Conservation (phyloP, 2,888 invertebrate genomes). For the Lapara coniferarum region DNA sequence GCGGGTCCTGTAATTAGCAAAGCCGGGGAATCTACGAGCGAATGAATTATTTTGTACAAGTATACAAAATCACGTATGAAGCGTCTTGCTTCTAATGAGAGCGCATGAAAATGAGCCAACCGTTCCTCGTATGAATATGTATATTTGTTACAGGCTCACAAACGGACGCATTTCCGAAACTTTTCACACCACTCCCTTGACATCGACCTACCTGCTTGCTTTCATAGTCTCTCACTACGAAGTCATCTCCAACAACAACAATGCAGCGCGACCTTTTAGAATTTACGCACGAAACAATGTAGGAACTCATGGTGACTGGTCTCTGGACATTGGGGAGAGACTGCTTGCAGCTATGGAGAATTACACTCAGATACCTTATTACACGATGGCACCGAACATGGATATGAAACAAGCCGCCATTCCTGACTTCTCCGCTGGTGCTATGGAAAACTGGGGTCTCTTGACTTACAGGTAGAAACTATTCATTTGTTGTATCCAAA, state of each 20-base stretch:
- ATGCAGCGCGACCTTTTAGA: constrained; percentile 57
- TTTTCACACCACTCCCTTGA: constrained; percentile 84
- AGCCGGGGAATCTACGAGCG: no score
- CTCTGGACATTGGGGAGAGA: constrained; percentile 70
- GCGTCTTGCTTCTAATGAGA: no score
- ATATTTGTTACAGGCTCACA: constrained; percentile 42
- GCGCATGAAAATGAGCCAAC: no score
- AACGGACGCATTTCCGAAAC: constrained; percentile 61
- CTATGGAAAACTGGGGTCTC: constrained; percentile 94
- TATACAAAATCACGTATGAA: no score
- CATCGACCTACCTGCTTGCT: constrained; percentile 93
- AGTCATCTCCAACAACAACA: constrained; percentile 48
- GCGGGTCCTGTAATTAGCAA: no score
- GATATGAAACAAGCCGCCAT: constrained; percentile 89
- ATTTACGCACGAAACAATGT: constrained; percentile 75
- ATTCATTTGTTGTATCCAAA: no score
- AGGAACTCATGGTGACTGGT: constrained; percentile 66
- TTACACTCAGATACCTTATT: constrained; percentile 80
- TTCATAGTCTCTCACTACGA: constrained; percentile 92
- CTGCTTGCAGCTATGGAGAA: constrained; percentile 81
- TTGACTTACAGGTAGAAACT: constrained; percentile 86
- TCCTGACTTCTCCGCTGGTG: constrained; percentile 90
- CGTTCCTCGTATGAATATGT: background rate
- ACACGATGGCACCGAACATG: constrained; percentile 76
- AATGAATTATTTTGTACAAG: no score